phyloP scores from a whole-genome alignment of 1,140 invertebrate genomes.

The Pissodes strobi region DNA sequence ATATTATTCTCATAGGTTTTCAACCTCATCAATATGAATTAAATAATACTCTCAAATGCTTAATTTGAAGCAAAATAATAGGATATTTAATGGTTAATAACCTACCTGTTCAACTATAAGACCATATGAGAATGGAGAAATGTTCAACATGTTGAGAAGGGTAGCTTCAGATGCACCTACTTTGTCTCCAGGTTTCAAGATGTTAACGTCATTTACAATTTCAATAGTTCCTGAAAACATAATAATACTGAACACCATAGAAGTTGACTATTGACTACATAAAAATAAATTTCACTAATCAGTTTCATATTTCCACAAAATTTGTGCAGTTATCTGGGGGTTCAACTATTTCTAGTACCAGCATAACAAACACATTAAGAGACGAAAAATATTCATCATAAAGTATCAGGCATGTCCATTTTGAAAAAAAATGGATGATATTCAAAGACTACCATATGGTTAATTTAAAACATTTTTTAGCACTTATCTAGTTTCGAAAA shows the following conservation, averaged over 20 bases:
- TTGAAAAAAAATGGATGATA: no score
- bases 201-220: conserved; percentile 99
- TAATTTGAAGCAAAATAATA: no score
- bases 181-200: conserved; percentile 94
- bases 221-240: conserved; percentile 81
- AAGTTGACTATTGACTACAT: not conserved
- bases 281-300: conserved; percentile 23
- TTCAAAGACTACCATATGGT: no score
- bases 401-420: no score
- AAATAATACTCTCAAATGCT: no score
- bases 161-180: conserved; percentile 98
- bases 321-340: conserved; percentile 44
- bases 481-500: no score
- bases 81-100: not conserved
- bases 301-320: conserved; percentile 44
- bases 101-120: conserved; percentile 80
- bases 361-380: conserved; percentile 37
- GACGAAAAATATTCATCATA: conserved; percentile 50
- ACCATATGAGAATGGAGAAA: conserved; percentile 99
- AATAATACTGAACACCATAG: not conserved
- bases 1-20: no score
- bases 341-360: conserved; percentile 61
- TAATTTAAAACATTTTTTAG: no score
- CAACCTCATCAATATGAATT: no score
- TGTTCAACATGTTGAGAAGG: conserved; percentile 99